Conservation (phyloP, 2,113 vertebrate genomes). For the Sialia sialis region DNA sequence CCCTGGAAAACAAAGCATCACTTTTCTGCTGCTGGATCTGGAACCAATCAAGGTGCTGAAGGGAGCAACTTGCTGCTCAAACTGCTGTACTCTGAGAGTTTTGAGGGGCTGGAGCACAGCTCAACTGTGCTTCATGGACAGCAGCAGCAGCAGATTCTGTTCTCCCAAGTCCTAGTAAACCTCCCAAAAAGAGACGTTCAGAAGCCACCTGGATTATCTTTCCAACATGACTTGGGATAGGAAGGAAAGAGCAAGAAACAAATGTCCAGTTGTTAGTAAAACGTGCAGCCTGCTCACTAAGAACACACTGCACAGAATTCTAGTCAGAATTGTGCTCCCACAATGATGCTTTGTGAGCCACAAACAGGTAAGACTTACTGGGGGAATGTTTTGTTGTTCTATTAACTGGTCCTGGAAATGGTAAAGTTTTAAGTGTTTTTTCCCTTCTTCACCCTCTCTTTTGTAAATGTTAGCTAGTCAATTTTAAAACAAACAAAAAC, state of each 20-base stretch:
- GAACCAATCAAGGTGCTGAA: neutral
- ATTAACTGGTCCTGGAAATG: neutral
- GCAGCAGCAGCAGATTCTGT: neutral
- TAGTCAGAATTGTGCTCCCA: neutral
- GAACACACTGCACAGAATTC: neutral
- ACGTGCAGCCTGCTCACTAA: neutral
- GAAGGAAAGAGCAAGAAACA: neutral
- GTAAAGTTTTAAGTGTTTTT: neutral
- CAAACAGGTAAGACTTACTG: neutral
- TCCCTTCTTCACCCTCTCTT: neutral
- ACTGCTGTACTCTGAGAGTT: neutral
- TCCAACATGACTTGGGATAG: neutral
- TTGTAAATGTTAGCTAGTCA: neutral
- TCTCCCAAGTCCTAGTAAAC: neutral
- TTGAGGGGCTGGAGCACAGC: neutral
- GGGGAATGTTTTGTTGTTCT: neutral
- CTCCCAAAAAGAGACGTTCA: neutral
- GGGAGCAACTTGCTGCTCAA: neutral
- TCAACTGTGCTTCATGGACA: rapidly evolving
- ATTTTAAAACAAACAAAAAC: neutral
- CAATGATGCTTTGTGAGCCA: neutral
- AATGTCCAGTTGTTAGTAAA: neutral
- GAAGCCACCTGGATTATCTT: neutral
- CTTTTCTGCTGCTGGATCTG: neutral
- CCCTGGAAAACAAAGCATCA: neutral